A percentile compares a stretch with the other conserved stretches of the same genome.
phyloP scores from a whole-genome alignment of 1,140 invertebrate genomes.

The Cotesia vestalis region DNA sequence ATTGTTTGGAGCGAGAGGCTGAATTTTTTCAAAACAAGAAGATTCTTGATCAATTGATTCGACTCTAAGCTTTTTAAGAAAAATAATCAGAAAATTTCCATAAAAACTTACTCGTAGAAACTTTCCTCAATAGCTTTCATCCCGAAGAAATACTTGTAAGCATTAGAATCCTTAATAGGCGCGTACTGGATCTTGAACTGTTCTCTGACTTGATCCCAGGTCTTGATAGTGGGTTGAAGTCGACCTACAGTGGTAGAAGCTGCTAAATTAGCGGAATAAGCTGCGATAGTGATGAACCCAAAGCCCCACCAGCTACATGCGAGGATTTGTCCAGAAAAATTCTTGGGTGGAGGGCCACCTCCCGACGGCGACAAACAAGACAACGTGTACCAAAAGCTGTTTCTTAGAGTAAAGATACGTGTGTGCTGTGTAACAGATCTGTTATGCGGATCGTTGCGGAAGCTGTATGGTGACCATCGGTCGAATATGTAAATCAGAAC shows the following conservation, averaged over 20 bases:
- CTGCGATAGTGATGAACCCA: conserved; percentile 98
- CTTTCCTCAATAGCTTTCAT: conserved; percentile 95
- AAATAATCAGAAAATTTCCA: no score
- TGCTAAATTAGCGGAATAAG: conserved; percentile 96
- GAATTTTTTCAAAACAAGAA: no score
- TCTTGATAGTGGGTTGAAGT: conserved; percentile 90
- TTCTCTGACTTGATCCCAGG: conserved; percentile 90
- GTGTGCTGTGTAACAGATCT: conserved; percentile 95
- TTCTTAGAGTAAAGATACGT: conserved; percentile 92
- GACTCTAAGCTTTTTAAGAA: no score
- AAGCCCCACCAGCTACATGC: conserved; percentile 98
- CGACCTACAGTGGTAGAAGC: conserved; percentile 93
- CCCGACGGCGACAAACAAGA: conserved; percentile 96
- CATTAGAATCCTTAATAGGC: conserved; percentile 82
- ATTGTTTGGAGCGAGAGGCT: no score
- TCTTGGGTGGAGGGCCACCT: conserved; percentile 95
- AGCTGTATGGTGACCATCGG: conserved; percentile 94
- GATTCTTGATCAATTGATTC: no score
- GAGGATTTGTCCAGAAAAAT: conserved; percentile 89
- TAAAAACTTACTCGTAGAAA: conserved; percentile 87
- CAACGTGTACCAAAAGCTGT: conserved; percentile 99
- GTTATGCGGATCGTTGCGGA: conserved; percentile 92
- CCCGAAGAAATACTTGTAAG: conserved; percentile 92
- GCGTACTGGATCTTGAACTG: conserved; percentile 97
- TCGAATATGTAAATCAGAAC: conserved; percentile 96